Evolutionary conservation across 2,888 invertebrate genomes (phyloP).

Genomic region (Kryphioiulus occultus): DNA sequence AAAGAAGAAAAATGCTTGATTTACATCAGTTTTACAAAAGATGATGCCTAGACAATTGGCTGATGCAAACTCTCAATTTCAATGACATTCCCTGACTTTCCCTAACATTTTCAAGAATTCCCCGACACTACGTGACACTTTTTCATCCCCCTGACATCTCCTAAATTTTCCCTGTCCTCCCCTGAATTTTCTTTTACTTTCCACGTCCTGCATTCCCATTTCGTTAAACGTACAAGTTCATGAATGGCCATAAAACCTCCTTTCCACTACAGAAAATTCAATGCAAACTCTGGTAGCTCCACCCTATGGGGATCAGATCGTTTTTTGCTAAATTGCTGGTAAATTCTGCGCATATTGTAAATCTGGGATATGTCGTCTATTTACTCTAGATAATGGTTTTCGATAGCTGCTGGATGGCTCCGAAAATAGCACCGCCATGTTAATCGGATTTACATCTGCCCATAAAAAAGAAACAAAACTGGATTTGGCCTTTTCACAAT

Average conservation of each 20-base stretch:
- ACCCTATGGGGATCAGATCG: background rate
- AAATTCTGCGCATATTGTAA: background rate
- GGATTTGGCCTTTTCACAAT: background rate
- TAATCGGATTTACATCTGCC: conserved; percentile 20
- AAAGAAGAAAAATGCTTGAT: too few relatives aligned
- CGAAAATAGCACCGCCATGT: background rate
- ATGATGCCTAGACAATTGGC: too few relatives aligned
- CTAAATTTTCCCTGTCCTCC: too few relatives aligned
- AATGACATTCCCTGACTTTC: too few relatives aligned
- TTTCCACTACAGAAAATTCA: background rate
- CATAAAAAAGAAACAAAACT: conserved; percentile 24
- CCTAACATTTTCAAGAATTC: too few relatives aligned
- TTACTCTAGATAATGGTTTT: conserved; percentile 1
- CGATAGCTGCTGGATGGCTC: conserved; percentile 1
- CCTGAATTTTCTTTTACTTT: too few relatives aligned
- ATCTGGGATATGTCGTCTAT: background rate
- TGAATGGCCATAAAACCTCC: background rate
- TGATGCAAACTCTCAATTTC: too few relatives aligned
- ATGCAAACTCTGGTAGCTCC: background rate
- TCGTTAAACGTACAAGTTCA: too few relatives aligned
- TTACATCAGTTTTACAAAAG: too few relatives aligned
- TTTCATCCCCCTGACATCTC: too few relatives aligned
- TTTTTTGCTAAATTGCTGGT: conserved; percentile 14
- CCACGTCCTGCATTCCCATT: too few relatives aligned
- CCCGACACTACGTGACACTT: too few relatives aligned